Percentiles rank a stretch among this genome's conserved stretches.
These are phyloP conservation scores for Harpagus bidentatus DNA, from an alignment of 2,113 vertebrate species.

Conservation along the genomic window DNA sequence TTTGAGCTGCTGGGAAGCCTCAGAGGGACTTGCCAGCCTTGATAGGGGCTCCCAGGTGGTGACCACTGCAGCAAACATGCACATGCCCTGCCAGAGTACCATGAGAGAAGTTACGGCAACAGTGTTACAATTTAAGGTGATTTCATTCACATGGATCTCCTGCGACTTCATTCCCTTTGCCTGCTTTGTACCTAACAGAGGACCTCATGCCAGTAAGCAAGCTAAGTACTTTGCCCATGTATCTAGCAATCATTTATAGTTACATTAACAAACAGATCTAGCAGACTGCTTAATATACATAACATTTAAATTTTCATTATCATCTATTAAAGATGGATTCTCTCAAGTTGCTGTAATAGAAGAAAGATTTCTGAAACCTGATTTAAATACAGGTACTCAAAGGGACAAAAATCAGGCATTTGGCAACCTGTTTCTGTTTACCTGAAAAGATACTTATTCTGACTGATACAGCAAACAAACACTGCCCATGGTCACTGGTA, in stretches of 20 bases:
- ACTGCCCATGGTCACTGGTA: not conserved
- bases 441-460: not conserved
- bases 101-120: not conserved
- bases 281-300: not conserved
- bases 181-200: not conserved
- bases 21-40: not conserved
- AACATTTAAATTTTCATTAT: not conserved
- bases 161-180: not conserved
- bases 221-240: not conserved
- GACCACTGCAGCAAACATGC: not conserved
- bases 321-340: not conserved
- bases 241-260: not conserved
- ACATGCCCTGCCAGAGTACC: not conserved
- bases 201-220: not conserved
- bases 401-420: not conserved
- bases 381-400: not conserved
- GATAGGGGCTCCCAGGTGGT: not conserved
- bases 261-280: not conserved
- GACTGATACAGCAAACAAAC: not conserved
- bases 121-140: no score
- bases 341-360: not conserved
- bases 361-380: not conserved
- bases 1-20: not conserved
- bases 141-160: not conserved
- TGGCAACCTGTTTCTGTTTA: not conserved